These are phyloP conservation scores for Falco novaeseelandiae DNA, from an alignment of 2,797 vertebrate genomes.

Conservation along the genomic window DNA sequence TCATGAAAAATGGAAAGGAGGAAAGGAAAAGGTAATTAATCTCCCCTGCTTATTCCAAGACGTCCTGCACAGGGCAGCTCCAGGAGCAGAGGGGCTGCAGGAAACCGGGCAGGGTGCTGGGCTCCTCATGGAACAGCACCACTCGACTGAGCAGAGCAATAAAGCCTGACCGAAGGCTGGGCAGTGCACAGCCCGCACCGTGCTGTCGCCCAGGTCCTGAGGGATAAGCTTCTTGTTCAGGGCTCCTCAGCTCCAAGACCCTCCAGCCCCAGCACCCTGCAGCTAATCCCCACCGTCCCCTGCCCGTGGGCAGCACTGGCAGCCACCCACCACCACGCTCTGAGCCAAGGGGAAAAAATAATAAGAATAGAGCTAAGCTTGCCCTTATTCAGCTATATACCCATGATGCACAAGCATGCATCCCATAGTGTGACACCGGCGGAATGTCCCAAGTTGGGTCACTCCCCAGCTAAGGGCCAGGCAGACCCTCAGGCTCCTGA, in stretches of 20 bases:
- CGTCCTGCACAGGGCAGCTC: rapidly evolving
- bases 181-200: not conserved
- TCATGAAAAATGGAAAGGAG: not conserved
- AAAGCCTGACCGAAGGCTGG: rapidly evolving
- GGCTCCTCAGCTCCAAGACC: not conserved
- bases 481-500: not conserved
- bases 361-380: not conserved
- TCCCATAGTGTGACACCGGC: rapidly evolving
- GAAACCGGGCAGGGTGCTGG: not conserved
- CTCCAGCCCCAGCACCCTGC: not conserved
- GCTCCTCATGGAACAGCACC: rapidly evolving
- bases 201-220: not conserved
- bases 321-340: rapidly evolving
- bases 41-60: not conserved
- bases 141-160: rapidly evolving
- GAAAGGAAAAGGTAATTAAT: not conserved
- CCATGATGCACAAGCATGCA: rapidly evolving
- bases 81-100: not conserved
- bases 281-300: not conserved
- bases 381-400: too few species aligned
- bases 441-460: rapidly evolving
- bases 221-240: not conserved
- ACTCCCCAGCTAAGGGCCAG: not conserved
- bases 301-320: not conserved
- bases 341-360: not conserved